Conservation (phyloP, 2,888 invertebrate species). For the Callinectes sapidus region DNA sequence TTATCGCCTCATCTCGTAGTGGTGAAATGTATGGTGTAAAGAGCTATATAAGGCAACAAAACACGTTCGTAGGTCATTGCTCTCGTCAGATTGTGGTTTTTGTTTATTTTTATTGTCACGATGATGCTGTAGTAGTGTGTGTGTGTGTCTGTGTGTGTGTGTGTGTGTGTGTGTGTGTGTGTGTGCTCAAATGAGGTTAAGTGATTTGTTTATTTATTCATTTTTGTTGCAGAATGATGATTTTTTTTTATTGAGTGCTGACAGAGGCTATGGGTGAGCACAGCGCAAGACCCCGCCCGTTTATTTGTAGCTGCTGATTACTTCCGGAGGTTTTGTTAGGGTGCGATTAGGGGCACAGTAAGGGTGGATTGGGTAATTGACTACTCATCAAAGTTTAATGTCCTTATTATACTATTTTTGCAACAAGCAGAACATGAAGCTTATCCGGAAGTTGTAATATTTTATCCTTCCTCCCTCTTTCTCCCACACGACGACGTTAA, state of each 20-base stretch:
- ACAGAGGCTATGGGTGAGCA: neutral
- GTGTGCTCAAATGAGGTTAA: neutral
- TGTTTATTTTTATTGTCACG: neutral
- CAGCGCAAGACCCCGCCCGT: neutral
- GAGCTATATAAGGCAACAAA: neutral
- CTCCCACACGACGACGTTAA: neutral
- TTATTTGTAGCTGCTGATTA: slow-evolving; percentile 20
- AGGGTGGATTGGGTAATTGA: slow-evolving; percentile 16
- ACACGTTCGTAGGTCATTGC: neutral
- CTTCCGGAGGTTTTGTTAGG: slow-evolving; percentile 25
- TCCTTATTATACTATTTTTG: slow-evolving; percentile 20
- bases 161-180: neutral
- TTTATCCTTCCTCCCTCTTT: neutral
- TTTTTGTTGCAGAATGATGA: neutral
- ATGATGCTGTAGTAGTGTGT: neutral
- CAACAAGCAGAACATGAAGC: slow-evolving; percentile 8
- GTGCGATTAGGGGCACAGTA: slow-evolving; percentile 24
- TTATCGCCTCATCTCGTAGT: no score
- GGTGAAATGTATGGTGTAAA: neutral
- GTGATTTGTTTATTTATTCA: neutral
- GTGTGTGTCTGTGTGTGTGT: slow-evolving; percentile 20
- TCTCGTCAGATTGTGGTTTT: neutral
- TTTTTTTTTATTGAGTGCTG: neutral
- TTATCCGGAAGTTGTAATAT: slow-evolving; percentile 3
- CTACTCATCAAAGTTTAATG: neutral